Evolutionary conservation across 2,888 invertebrate species (phyloP), one percentile per base, ranked within the genome.

Genomic region (Cantharis rufa): DNA sequence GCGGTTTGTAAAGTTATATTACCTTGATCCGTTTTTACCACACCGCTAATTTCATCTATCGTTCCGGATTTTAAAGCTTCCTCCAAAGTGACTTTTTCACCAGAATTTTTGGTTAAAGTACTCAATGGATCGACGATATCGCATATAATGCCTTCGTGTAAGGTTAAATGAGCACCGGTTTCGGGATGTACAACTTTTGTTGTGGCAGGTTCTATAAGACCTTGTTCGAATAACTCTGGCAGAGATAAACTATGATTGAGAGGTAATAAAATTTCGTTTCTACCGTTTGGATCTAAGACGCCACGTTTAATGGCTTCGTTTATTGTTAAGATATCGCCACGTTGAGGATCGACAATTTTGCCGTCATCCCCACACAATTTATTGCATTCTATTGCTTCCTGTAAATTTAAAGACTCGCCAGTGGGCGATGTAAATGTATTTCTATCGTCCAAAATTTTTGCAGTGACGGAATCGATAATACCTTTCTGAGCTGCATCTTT

Each of bases 71-170:
- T 90, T 77, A 97, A 92, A 10, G 96, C 96, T 84, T 94, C 93
- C 82, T 92, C 91, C 68, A 98, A 87, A 0, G 95, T 94, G 27
- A 96, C 90, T 79, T 90, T 90, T 79, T 90, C 90, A 61, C 91
- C 92, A 48, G 90, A 89, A 1, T 92, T 92, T 82, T 92, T 90
- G 32, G 88, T 89, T 72, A 98, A 89, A 72, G 90, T 90, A 11
- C 96, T 95, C 72, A 93, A 88, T 0, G 96, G 93, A 89, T 98
- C 96, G 70, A 97, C 92, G 82, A 97, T 94, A 84, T 97, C 97
- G 86, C 95, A 95, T 82, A 94, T 92, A 71, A 98, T 94, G 24
- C 97, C 96, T 90, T 97, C 94, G 82, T 92, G 91, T 78, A 97
- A 89, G 74, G 94, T 93, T 72, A 97, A 89, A 79, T 93, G 92